A percentile compares a stretch with the other conserved stretches of the same genome.
phyloP scores from a whole-genome alignment of 1,140 invertebrate genomes.

The Magallana angulata region DNA sequence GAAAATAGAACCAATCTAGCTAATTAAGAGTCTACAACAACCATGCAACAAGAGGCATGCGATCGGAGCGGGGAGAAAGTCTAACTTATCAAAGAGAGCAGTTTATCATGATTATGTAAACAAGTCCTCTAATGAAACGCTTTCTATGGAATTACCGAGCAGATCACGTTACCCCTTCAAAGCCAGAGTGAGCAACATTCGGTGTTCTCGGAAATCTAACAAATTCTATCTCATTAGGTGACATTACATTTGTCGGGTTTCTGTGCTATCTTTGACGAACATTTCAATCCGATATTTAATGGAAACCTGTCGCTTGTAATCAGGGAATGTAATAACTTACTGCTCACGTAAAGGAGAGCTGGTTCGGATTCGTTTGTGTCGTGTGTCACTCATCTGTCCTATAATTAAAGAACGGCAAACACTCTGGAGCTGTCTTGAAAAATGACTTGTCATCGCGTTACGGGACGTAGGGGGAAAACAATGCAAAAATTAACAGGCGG shows the following conservation, averaged over 20 bases:
- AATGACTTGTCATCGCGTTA: constrained; percentile 7
- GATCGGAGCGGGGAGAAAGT: background rate
- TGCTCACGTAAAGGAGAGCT: constrained; percentile 8
- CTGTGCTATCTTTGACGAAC: constrained; percentile 11
- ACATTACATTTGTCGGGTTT: constrained; percentile 28
- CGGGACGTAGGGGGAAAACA: background rate
- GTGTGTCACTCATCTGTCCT: constrained; percentile 14
- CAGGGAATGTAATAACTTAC: constrained; percentile 8
- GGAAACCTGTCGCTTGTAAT: constrained; percentile 6
- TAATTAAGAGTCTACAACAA: no score
- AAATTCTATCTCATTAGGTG: constrained; percentile 13
- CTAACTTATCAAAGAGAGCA: background rate
- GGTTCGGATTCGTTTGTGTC: constrained; percentile 17
- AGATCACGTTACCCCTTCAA: background rate
- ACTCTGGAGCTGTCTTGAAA: constrained; percentile 22
- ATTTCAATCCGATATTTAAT: constrained; percentile 12
- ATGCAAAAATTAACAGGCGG: background rate
- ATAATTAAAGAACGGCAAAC: constrained; percentile 15
- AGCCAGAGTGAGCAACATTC: background rate
- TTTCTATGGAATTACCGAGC: background rate
- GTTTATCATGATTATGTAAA: background rate
- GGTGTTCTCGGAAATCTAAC: background rate
- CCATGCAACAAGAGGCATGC: no score
- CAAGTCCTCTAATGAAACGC: background rate
- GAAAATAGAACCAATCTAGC: no score